phyloP scores from a whole-genome alignment of 2,888 invertebrate species.

The Microplitis deprimator region DNA sequence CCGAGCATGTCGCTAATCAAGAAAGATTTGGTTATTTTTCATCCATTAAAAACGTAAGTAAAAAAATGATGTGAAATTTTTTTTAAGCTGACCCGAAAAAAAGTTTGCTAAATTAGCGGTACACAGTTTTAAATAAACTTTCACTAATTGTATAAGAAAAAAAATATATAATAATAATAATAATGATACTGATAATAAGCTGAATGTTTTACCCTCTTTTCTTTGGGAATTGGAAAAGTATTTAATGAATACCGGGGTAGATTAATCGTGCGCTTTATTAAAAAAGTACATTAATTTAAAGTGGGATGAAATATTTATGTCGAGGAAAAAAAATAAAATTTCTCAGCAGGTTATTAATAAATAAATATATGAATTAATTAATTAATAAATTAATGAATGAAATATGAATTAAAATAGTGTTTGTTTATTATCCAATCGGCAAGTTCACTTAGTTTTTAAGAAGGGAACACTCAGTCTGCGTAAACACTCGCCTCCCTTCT shows the following conservation, averaged over 20 bases:
- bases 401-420: neutral
- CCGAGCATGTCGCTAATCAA: slow-evolving; percentile 67
- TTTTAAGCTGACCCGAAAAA: slow-evolving; percentile 46
- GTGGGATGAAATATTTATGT: slow-evolving; percentile 48
- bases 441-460: slow-evolving; percentile 9
- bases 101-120: neutral
- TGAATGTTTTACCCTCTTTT: slow-evolving; percentile 39
- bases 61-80: slow-evolving; percentile 24
- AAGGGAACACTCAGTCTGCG: slow-evolving; percentile 53
- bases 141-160: slow-evolving; percentile 46
- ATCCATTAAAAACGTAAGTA: slow-evolving; percentile 68
- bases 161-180: neutral
- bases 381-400: neutral
- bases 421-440: slow-evolving; percentile 1
- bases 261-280: slow-evolving; percentile 54
- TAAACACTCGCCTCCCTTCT: slow-evolving; percentile 55
- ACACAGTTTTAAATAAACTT: slow-evolving; percentile 57
- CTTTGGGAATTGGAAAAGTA: slow-evolving; percentile 48
- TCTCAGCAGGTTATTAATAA: too few species aligned
- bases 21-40: slow-evolving; percentile 70
- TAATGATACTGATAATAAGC: neutral
- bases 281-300: slow-evolving; percentile 55
- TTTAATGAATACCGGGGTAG: slow-evolving; percentile 48
- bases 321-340: slow-evolving; percentile 9
- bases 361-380: neutral